Conservation (phyloP, 2,888 invertebrate species). For the Alsophila aescularia region DNA sequence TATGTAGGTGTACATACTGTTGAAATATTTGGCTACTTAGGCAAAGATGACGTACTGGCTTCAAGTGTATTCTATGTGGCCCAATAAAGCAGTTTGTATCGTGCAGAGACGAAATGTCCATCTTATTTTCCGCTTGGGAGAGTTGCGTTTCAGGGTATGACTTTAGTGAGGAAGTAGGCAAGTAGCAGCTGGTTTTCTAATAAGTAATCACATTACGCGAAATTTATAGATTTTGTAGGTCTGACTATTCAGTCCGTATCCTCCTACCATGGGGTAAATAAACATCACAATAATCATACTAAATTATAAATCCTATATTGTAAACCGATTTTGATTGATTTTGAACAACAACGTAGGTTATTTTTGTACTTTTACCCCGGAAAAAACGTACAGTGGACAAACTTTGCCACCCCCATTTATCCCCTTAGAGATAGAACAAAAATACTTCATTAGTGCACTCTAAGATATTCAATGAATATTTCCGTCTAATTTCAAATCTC, state of each 20-base stretch:
- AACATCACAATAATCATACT: too few species aligned
- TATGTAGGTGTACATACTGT: too few species aligned
- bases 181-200: conserved; percentile 3
- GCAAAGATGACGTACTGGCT: not conserved
- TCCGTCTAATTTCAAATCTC: too few species aligned
- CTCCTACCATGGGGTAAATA: not conserved
- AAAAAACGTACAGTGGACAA: too few species aligned
- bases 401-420: too few species aligned
- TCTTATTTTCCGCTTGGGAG: conserved; percentile 63
- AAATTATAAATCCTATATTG: too few species aligned
- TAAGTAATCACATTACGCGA: not conserved
- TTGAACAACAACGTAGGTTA: too few species aligned
- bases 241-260: not conserved
- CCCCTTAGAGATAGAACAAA: too few species aligned
- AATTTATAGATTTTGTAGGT: not conserved
- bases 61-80: conserved; percentile 36
- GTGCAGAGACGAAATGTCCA: conserved; percentile 50
- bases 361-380: too few species aligned
- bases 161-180: conserved; percentile 9
- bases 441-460: too few species aligned
- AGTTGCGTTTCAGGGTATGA: conserved; percentile 25
- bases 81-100: conserved; percentile 61
- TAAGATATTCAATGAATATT: too few species aligned
- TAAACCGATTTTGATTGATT: too few species aligned
- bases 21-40: not conserved